Conservation (phyloP, 2,797 vertebrate genomes). For the Gallinago solitaria region DNA sequence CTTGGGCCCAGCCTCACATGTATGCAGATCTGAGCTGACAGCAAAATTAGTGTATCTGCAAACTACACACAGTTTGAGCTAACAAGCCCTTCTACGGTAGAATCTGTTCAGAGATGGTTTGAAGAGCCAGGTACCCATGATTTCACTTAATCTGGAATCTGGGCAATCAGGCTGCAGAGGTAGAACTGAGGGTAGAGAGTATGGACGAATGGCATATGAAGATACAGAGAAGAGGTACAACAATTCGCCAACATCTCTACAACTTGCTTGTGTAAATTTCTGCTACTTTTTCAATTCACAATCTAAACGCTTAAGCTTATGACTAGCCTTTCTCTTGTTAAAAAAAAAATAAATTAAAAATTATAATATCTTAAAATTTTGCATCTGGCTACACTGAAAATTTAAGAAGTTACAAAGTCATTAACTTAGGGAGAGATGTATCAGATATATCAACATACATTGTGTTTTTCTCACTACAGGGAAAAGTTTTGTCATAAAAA, state of each 20-base stretch:
- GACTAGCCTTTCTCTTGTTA: background rate
- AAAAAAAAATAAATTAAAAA: background rate
- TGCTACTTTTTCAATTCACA: background rate
- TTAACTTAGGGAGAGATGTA: background rate
- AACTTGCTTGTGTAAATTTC: background rate
- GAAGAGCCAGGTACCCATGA: background rate
- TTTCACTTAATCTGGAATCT: background rate
- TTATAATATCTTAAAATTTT: background rate
- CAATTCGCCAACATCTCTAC: background rate
- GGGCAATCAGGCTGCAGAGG: background rate
- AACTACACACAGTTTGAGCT: background rate
- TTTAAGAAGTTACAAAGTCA: background rate
- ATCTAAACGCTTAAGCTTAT: background rate
- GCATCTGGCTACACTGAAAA: background rate
- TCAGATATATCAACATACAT: background rate
- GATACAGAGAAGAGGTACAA: background rate
- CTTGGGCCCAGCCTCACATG: background rate
- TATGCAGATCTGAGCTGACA: background rate
- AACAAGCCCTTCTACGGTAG: background rate
- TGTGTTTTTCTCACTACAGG: background rate
- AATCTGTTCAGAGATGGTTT: background rate
- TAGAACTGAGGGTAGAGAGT: background rate
- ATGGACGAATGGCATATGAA: rapidly evolving
- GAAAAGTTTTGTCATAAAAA: background rate
- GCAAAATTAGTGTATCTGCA: background rate